Evolutionary conservation across 1,140 invertebrate species (phyloP).

Genomic region (Cheumatopsyche charites): DNA sequence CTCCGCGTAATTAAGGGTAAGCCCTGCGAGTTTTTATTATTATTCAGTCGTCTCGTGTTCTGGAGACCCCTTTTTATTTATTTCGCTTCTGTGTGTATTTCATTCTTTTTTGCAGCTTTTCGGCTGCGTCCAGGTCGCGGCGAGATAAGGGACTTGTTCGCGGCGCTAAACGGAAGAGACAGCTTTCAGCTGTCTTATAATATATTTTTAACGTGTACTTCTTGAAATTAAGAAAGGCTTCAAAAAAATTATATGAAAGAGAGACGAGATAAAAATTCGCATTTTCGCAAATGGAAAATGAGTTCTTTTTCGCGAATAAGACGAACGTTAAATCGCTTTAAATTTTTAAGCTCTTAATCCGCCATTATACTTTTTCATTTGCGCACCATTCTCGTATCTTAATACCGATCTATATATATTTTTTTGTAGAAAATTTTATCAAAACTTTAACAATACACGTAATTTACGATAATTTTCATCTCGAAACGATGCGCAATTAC

Average conservation of each 20-base stretch:
- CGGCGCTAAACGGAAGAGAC: slow-evolving; percentile 16
- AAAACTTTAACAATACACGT: no score
- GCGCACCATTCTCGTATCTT: background rate
- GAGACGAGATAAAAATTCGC: slow-evolving; percentile 15
- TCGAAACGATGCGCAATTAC: no score
- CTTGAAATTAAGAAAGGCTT: slow-evolving; percentile 24
- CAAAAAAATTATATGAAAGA: slow-evolving; percentile 4
- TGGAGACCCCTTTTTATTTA: no score
- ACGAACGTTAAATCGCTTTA: background rate
- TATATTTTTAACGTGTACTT: slow-evolving; percentile 14
- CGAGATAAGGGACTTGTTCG: slow-evolving; percentile 7
- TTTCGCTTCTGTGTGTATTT: no score
- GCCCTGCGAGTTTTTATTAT: slow-evolving; percentile 22
- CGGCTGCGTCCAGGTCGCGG: background rate
- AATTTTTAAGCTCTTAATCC: background rate
- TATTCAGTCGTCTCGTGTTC: slow-evolving; percentile 25
- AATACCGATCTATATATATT: no score
- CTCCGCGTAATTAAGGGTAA: slow-evolving; percentile 35
- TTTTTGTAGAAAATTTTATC: no score
- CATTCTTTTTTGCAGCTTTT: no score
- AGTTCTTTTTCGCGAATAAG: background rate
- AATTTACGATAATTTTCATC: no score
- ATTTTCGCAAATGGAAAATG: slow-evolving; percentile 15
- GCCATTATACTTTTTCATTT: background rate
- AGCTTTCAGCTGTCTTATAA: slow-evolving; percentile 23